Conservation (phyloP, 2,797 vertebrate species). For the Iguana delicatissima region DNA sequence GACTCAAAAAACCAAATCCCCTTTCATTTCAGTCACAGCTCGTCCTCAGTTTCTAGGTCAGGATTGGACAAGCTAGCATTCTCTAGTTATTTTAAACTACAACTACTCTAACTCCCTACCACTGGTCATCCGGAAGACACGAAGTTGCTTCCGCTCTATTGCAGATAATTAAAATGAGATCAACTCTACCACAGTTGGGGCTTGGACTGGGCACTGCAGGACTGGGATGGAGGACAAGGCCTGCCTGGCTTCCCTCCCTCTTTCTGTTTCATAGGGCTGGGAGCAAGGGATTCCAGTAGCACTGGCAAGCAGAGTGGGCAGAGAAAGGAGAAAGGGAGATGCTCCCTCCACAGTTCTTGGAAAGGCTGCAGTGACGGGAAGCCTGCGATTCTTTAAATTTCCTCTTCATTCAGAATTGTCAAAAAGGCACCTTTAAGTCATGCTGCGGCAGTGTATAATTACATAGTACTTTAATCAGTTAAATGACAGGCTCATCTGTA, state of each 20-base stretch:
- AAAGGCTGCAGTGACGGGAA: too few species aligned
- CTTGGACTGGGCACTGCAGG: background rate
- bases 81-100: background rate
- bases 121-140: background rate
- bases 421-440: background rate
- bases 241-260: background rate
- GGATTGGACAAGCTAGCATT: background rate
- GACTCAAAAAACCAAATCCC: background rate
- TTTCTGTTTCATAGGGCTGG: background rate
- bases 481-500: background rate
- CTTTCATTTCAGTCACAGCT: background rate
- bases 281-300: background rate
- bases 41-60: background rate
- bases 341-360: too few species aligned
- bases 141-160: background rate
- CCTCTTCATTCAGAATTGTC: background rate
- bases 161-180: background rate
- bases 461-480: conserved; percentile 17
- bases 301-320: background rate
- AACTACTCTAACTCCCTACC: background rate
- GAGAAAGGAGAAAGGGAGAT: background rate
- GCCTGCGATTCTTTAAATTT: background rate
- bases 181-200: background rate
- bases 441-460: background rate
- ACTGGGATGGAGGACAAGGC: background rate